phyloP scores from a whole-genome alignment of 2,797 vertebrate genomes.

The Sebastes diploproa region DNA sequence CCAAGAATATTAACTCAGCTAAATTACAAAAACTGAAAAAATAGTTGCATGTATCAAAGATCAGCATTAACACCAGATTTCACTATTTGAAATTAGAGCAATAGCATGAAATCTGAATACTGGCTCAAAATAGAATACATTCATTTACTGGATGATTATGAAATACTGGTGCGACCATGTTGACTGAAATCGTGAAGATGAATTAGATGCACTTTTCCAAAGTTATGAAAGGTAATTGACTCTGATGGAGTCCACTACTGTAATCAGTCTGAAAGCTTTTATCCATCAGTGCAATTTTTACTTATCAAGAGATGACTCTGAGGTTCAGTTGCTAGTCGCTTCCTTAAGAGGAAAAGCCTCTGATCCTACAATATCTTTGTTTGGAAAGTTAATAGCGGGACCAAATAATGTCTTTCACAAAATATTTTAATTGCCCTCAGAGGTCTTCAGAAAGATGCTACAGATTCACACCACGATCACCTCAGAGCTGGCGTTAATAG shows the following conservation, averaged over 20 bases:
- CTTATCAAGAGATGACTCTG: background rate
- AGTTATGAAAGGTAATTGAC: slow-evolving; percentile 1
- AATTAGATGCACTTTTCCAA: background rate
- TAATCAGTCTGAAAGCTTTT: background rate
- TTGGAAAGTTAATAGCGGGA: background rate
- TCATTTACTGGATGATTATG: background rate
- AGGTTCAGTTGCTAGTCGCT: background rate
- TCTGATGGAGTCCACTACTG: slow-evolving; percentile 1
- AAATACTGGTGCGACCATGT: background rate
- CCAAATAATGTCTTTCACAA: background rate
- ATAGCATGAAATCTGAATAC: background rate
- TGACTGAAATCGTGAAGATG: background rate
- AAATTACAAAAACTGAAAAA: background rate
- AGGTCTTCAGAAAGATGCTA: background rate
- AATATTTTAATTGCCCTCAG: background rate
- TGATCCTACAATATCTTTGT: background rate
- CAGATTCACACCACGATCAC: background rate
- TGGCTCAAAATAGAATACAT: background rate
- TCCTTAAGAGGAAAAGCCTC: background rate
- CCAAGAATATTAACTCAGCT: background rate
- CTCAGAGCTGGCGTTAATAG: background rate
- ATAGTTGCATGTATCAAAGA: background rate
- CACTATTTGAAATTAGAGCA: background rate
- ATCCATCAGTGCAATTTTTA: background rate
- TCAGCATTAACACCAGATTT: background rate